Evolutionary conservation across 1,140 invertebrate genomes (phyloP).

Genomic region (Drosophila ananassae): DNA sequence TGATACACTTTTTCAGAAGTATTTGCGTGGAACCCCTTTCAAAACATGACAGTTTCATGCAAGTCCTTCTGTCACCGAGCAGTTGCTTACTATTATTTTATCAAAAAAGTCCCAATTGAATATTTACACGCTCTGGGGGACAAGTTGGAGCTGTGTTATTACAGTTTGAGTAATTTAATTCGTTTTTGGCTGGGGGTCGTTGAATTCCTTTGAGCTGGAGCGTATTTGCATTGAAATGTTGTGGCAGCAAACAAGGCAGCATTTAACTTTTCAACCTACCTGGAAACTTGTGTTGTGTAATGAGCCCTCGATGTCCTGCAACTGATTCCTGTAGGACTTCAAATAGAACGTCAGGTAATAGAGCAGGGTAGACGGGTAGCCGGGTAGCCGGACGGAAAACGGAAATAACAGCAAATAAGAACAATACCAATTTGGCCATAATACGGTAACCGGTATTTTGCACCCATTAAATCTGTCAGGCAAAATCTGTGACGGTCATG

Average conservation of each 20-base stretch:
- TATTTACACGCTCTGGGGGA: neutral
- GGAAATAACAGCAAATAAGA: slow-evolving; percentile 11
- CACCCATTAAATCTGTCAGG: slow-evolving; percentile 70
- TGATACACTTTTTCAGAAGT: too few relatives aligned
- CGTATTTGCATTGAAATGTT: neutral
- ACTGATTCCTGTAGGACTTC: neutral
- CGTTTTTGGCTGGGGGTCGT: neutral
- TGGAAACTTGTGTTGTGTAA: neutral
- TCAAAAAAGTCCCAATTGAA: too few relatives aligned
- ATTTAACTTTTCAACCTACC: neutral
- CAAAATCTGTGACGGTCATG: slow-evolving; percentile 12
- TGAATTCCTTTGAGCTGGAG: neutral
- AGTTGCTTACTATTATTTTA: too few relatives aligned
- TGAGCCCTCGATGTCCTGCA: slow-evolving; percentile 1
- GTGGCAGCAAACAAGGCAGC: neutral
- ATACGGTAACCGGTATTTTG: slow-evolving; percentile 59
- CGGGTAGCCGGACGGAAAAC: neutral
- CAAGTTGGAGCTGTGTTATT: neutral
- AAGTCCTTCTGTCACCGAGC: neutral
- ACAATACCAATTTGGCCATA: slow-evolving; percentile 50
- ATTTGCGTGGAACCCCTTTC: too few relatives aligned
- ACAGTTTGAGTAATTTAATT: neutral
- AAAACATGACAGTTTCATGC: too few relatives aligned
- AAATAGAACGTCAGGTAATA: neutral
- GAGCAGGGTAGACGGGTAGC: neutral